Percentiles rank a stretch among this genome's conserved stretches.
Evolutionary conservation across 2,113 vertebrate species (phyloP).

Genomic region (Prunella fulvescens): DNA sequence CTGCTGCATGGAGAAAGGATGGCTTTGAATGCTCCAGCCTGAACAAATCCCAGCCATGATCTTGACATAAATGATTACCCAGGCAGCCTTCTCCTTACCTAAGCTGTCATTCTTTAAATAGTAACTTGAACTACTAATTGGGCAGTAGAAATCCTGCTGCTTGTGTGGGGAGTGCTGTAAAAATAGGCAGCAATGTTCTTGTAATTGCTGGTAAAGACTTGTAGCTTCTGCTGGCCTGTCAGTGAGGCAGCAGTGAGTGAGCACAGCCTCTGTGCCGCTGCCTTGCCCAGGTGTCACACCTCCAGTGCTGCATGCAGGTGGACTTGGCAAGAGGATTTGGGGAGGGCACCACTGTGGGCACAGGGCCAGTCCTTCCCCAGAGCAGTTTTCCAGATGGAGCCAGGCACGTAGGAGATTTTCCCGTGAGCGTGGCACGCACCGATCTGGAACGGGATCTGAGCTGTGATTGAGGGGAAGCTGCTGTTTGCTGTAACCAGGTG

Average conservation of each 20-base stretch:
- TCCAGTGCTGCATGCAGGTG: not conserved
- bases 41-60: slow-evolving; percentile 43
- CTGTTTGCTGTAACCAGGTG: slow-evolving; percentile 11
- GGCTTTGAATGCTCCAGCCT: slow-evolving; percentile 24
- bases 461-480: not conserved
- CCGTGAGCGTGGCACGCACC: not conserved
- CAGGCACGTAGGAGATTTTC: slow-evolving; percentile 1
- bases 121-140: slow-evolving; percentile 58
- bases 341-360: not conserved
- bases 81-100: slow-evolving; percentile 54
- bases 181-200: slow-evolving; percentile 24
- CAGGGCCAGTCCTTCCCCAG: not conserved
- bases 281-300: not conserved
- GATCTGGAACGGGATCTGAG: not conserved
- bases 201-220: slow-evolving; percentile 30
- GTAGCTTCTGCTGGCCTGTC: not conserved
- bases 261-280: not conserved
- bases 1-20: not conserved
- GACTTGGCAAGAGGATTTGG: not conserved
- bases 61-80: slow-evolving; percentile 43
- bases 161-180: not conserved
- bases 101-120: slow-evolving; percentile 58
- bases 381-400: not conserved
- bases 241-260: not conserved
- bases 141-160: slow-evolving; percentile 46